Conservation (phyloP, 2,797 vertebrate genomes). For the Esox masquinongy region DNA sequence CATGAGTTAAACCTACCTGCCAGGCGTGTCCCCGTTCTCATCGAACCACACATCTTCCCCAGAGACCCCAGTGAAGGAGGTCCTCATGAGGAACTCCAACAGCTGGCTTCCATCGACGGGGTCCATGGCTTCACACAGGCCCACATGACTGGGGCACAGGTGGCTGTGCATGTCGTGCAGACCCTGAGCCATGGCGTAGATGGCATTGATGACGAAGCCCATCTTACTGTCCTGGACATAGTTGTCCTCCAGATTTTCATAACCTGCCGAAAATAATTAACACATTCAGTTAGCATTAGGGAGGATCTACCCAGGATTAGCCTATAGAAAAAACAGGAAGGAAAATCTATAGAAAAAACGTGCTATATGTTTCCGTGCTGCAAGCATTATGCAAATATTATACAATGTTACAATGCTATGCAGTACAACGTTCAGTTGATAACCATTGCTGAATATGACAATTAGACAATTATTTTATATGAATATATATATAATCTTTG, state of each 20-base stretch:
- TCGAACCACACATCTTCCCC: constrained; percentile 97
- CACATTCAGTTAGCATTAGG: constrained; percentile 10
- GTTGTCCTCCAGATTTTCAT: constrained; percentile 94
- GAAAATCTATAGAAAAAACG: neutral
- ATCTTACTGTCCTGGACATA: constrained; percentile 99
- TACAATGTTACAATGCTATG: constrained; percentile 16
- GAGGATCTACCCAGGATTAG: neutral
- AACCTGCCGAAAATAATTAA: constrained; percentile 75
- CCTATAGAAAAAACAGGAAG: neutral
- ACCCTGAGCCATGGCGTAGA: constrained; percentile 97
- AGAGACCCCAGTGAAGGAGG: constrained; percentile 89
- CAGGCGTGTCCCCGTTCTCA: constrained; percentile 94
- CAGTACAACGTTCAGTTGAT: neutral
- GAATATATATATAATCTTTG: neutral
- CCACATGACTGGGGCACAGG: constrained; percentile 83
- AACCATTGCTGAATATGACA: constrained; percentile 11
- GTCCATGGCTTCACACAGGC: constrained; percentile 92
- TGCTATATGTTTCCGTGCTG: constrained; percentile 32
- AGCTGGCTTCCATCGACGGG: constrained; percentile 93
- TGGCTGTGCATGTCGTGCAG: constrained; percentile 91
- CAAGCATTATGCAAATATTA: constrained; percentile 52
- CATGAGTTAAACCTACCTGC: constrained; percentile 80
- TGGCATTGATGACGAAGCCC: constrained; percentile 99
- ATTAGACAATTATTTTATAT: constrained; percentile 19
- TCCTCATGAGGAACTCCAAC: constrained; percentile 91